Evolutionary conservation across 2,113 vertebrate species (phyloP), one percentile per base, ranked within the genome.

Genomic region (Pangasianodon hypophthalmus): DNA sequence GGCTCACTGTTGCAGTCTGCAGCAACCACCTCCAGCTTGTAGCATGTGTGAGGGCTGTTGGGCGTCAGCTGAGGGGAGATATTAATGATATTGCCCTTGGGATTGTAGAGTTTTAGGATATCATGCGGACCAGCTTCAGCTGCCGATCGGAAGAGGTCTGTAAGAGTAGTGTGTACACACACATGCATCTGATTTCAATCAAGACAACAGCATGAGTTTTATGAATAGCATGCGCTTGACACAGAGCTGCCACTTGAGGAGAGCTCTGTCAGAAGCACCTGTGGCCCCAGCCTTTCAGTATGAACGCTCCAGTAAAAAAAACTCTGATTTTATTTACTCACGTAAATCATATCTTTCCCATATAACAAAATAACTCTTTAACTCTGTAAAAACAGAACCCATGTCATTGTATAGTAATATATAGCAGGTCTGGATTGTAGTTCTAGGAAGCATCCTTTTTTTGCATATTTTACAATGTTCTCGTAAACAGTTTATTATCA

Each of bases 71-170:
- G 91, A 0, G 95, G 95, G 32, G 95, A 96, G 93, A 96, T 96
- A 93, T 96, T 97, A 94, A 96, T 95, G 88, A 96, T 96, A 94
- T 94, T 96, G 87, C 96, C 96, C 91, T 94, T 95, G 75, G 94
- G 93, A 92, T 95, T 96, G 93, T 96, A 97, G 58, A 96, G 93
- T 89, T 96, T 97, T 92, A 97, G 92, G 88, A 96, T 96, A 93
- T 96, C 96, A 14, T 96, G 94, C 60, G 96, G 95, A 62, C 96
- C 94, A 0, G 96, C 96, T 87, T 96, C 96, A 0, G 96, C 96
- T 52, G 96, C 96, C 29, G 93, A 95, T 75, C 95, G 92, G 91
- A 97, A 96, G 83, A 97, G 92, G 86, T 96, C 96, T 97, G 91
- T 41, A 91, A 91, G 41, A 81, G 48, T 69, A 91, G 52, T 64